phyloP scores from a whole-genome alignment of 2,888 invertebrate species.

The Clivina fossor region DNA sequence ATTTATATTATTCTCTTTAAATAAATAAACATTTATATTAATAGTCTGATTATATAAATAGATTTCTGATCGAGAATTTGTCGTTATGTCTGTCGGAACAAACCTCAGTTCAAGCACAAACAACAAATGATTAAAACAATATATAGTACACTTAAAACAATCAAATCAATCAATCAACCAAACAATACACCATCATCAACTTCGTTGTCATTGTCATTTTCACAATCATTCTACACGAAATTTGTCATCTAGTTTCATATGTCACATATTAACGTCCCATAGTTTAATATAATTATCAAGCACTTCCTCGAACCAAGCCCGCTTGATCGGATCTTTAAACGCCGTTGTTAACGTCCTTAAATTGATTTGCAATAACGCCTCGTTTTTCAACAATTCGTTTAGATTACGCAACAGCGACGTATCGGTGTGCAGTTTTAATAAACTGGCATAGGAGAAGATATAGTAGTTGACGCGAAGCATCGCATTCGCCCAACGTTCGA shows the following conservation, averaged over 20 bases:
- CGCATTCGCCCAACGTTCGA: conserved; percentile 74
- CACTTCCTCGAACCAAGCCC: conserved; percentile 84
- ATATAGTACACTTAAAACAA: conserved; percentile 15
- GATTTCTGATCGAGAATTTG: too few species aligned
- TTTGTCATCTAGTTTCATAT: too few species aligned
- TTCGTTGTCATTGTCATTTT: background rate
- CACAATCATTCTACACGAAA: too few species aligned
- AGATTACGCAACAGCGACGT: conserved; percentile 68
- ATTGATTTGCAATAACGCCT: conserved; percentile 80
- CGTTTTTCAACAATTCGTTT: conserved; percentile 74
- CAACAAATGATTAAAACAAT: background rate
- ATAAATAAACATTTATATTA: too few species aligned
- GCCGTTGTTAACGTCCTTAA: conserved; percentile 76
- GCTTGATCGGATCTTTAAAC: conserved; percentile 73
- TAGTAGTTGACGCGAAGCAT: conserved; percentile 74
- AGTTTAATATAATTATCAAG: conserved; percentile 87
- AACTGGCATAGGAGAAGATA: conserved; percentile 77
- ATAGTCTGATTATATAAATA: too few species aligned
- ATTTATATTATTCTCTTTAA: too few species aligned
- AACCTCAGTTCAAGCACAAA: too few species aligned
- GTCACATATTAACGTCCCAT: conserved; percentile 87
- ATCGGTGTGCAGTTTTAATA: conserved; percentile 81
- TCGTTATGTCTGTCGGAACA: too few species aligned
- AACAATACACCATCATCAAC: conserved; percentile 13
- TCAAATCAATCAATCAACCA: conserved; percentile 4